A percentile compares a stretch with the other conserved stretches of the same genome.
Evolutionary conservation across 2,888 invertebrate species (phyloP).

Genomic region (Microplitis manilae): DNA sequence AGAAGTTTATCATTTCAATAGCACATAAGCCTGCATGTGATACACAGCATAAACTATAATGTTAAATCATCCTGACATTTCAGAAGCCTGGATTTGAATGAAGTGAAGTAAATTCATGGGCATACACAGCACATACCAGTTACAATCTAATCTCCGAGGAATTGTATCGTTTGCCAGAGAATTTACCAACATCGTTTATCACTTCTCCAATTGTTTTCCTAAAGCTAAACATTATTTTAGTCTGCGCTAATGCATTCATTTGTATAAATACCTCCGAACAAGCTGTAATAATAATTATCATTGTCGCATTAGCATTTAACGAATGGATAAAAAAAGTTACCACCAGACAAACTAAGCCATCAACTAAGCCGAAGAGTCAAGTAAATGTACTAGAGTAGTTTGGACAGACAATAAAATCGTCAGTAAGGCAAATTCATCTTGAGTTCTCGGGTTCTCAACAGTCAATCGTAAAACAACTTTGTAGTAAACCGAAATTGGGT

Average conservation of each 20-base stretch:
- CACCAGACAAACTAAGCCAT: too few species aligned
- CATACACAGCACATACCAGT: neutral
- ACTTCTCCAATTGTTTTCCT: neutral
- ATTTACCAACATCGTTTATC: slow-evolving; percentile 16
- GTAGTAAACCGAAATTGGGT: slow-evolving; percentile 55
- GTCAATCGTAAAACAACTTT: slow-evolving; percentile 58
- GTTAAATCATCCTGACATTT: neutral
- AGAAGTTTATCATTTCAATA: neutral
- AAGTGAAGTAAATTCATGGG: slow-evolving; percentile 23
- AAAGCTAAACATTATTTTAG: neutral
- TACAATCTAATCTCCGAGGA: slow-evolving; percentile 11
- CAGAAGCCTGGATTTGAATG: neutral
- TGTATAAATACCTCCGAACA: too few species aligned
- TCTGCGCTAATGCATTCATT: neutral
- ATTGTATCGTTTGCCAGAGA: slow-evolving; percentile 25
- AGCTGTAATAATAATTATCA: too few species aligned
- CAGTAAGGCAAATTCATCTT: neutral
- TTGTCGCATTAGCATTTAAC: too few species aligned
- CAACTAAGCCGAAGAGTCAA: too few species aligned
- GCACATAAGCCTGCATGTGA: neutral
- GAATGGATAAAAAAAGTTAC: too few species aligned
- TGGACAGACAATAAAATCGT: neutral
- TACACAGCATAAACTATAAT: neutral
- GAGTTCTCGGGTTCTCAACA: slow-evolving; percentile 19
- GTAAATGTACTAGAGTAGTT: too few species aligned